phyloP scores from a whole-genome alignment of 2,888 invertebrate species.

The Boloria selene region DNA sequence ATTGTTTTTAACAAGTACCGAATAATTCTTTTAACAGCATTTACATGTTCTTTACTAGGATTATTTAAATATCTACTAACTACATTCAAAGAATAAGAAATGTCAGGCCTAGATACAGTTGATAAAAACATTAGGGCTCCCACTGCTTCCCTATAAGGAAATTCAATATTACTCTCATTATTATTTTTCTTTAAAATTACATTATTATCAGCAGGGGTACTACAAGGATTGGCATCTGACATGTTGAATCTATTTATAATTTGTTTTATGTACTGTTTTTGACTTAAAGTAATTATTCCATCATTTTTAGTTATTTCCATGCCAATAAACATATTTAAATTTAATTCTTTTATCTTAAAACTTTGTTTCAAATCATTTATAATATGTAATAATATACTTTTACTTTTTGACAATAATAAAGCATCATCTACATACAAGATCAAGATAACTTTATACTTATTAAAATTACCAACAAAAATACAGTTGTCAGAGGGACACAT shows the following conservation, averaged over 20 bases:
- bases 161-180: not conserved
- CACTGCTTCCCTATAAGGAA: slow-evolving; percentile 3
- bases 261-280: slow-evolving; percentile 2
- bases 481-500: slow-evolving; percentile 19
- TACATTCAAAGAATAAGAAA: not conserved
- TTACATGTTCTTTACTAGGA: not conserved
- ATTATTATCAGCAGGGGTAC: not conserved
- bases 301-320: not conserved
- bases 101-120: slow-evolving; percentile 1
- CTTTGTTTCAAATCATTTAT: not conserved
- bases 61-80: slow-evolving; percentile 2
- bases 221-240: not conserved
- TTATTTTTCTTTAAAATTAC: not conserved
- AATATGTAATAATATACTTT: not conserved
- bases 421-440: slow-evolving; percentile 18
- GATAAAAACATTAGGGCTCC: not conserved
- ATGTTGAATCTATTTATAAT: slow-evolving; percentile 3
- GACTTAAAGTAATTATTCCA: slow-evolving; percentile 3
- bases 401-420: slow-evolving; percentile 4
- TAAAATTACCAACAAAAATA: slow-evolving; percentile 18
- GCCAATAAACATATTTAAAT: not conserved
- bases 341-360: not conserved
- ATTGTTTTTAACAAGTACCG: slow-evolving; percentile 41
- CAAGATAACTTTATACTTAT: slow-evolving; percentile 9
- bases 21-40: slow-evolving; percentile 14